Conservation (phyloP, 1,140 invertebrate genomes). For the Rhyacophila brunnea region DNA sequence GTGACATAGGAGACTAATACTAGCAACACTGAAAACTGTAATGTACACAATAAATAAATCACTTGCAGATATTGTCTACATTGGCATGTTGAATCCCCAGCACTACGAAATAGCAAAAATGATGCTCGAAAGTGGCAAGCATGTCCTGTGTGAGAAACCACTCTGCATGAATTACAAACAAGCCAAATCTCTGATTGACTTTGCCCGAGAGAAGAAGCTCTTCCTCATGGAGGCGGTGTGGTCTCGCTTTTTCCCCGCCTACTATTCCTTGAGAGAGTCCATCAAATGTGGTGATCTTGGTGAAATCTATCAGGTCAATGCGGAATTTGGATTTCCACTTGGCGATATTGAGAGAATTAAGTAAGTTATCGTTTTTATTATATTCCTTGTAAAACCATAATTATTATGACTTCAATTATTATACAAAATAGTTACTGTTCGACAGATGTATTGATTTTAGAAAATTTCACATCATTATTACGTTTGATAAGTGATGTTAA, state of each 20-base stretch:
- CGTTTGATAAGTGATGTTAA: too few species aligned
- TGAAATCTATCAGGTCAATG: conserved; percentile 66
- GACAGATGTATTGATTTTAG: too few species aligned
- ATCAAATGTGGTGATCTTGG: conserved; percentile 66
- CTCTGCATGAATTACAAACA: conserved; percentile 71
- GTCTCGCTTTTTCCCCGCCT: conserved; percentile 79
- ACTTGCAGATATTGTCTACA: conserved; percentile 73
- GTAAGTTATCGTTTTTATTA: conserved; percentile 44
- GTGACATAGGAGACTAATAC: too few species aligned
- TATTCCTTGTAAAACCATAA: too few species aligned
- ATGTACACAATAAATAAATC: too few species aligned
- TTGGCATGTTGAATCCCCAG: conserved; percentile 68
- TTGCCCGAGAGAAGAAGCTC: conserved; percentile 62
- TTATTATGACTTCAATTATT: too few species aligned
- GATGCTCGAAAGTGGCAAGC: conserved; percentile 73
- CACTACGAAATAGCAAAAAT: conserved; percentile 68
- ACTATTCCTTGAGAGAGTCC: conserved; percentile 62
- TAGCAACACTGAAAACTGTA: background rate
- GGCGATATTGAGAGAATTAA: conserved; percentile 59
- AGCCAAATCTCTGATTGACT: conserved; percentile 58
- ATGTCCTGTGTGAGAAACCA: conserved; percentile 84
- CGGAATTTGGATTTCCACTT: conserved; percentile 65
- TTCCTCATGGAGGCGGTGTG: conserved; percentile 87
- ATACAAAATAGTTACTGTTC: too few species aligned
- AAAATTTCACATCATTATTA: too few species aligned